Percentiles rank a stretch among this genome's conserved stretches.
These are phyloP conservation scores for Ips typographus DNA, from an alignment of 1,140 invertebrate species.

Conservation along the genomic window DNA sequence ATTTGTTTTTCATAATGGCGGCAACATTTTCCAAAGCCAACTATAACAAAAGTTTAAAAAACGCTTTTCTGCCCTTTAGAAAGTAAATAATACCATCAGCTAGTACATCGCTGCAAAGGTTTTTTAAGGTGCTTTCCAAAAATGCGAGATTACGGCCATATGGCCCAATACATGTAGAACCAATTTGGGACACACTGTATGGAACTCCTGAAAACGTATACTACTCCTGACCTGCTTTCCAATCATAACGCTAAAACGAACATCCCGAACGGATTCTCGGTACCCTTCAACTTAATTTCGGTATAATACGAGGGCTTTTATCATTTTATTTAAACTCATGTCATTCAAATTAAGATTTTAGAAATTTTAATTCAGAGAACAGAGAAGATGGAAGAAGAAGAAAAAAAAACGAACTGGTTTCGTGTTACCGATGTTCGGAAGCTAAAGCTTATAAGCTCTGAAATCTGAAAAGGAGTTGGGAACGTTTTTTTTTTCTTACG, in stretches of 20 bases:
- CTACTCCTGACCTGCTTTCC: conserved; percentile 1
- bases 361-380: conserved; percentile 27
- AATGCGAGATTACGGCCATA: too few relatives aligned
- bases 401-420: conserved; percentile 28
- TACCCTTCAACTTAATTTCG: conserved; percentile 43
- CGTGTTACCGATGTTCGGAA: conserved; percentile 29
- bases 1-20: too few relatives aligned
- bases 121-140: too few relatives aligned
- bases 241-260: conserved; percentile 39
- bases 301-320: conserved; percentile 37
- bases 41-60: too few relatives aligned
- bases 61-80: too few relatives aligned
- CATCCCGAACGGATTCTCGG: conserved; percentile 43
- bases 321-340: conserved; percentile 42
- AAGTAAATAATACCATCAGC: too few relatives aligned
- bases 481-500: conserved; percentile 9
- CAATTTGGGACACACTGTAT: too few relatives aligned
- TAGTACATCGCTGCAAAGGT: too few relatives aligned
- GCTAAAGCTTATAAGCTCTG: conserved; percentile 32
- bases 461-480: conserved; percentile 22
- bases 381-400: background rate
- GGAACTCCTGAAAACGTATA: too few relatives aligned
- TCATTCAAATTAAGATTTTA: conserved; percentile 43
- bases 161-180: too few relatives aligned
- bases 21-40: too few relatives aligned